Evolutionary conservation across 2,888 invertebrate species (phyloP), one percentile per base, ranked within the genome.

Genomic region (Diarsia mendica): DNA sequence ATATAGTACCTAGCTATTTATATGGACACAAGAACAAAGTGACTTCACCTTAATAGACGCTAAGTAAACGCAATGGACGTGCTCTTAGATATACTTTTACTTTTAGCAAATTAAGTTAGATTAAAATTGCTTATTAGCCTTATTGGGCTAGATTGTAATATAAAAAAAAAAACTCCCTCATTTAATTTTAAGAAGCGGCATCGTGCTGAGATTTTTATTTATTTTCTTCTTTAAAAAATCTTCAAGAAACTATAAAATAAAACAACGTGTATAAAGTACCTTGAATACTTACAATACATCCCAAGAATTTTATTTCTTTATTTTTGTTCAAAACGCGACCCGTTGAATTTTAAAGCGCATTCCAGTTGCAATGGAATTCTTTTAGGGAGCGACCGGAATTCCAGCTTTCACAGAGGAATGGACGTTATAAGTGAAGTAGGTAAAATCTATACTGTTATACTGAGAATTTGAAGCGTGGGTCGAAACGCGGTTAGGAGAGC

Each of bases 361-460:
- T 75, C 81, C 82, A 51, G 71, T 72, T 82, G 79, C 80, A 84
- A 74, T 80, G 82, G 83, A 84, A 85, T 84, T 80, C 82, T 82
- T 84, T 85, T 81, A 80, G 75, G 76, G 75, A 77, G 67, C 61
- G 77, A 53, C 48, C 63, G 79, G 69, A 74, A 87, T 87, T 77
- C 75, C 70, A 81, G 69, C 77, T 71, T 77, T 78, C 58, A 76
- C 65, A 65, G 77, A 51, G 75, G 64, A 80, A 80, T 68, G 82
- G 79, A 75, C 75, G 67, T 51, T 77, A 55, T 75, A 79, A 28
- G 28, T 28, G 2, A 28, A 73, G 74, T 73, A 67, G 73, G 75
- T 79, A 61, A 72, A 67, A 79, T 77, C 77, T 71, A 85, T 85
- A 77, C 51, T 76, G 61, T 73, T 49, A 77, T 79, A 74, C 51